A percentile compares a stretch with the other conserved stretches of the same genome.
These are phyloP conservation scores for Mergus octosetaceus DNA, from an alignment of 2,797 vertebrate species.

Conservation along the genomic window DNA sequence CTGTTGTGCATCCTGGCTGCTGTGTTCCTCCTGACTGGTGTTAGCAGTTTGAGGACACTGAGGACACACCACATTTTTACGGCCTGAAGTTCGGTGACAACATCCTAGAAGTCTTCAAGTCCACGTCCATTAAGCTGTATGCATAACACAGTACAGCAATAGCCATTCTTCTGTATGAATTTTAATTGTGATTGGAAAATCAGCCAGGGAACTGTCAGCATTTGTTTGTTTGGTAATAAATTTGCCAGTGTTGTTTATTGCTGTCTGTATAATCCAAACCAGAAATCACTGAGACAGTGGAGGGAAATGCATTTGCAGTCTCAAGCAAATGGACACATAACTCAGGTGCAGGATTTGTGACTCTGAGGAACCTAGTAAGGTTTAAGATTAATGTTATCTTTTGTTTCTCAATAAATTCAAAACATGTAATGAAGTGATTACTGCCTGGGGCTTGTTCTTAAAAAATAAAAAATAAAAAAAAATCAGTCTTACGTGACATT, in stretches of 20 bases:
- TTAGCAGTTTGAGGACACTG: background rate
- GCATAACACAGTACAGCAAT: background rate
- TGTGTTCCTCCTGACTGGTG: background rate
- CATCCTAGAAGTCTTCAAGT: background rate
- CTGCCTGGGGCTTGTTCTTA: background rate
- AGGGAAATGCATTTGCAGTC: background rate
- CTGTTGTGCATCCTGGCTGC: background rate
- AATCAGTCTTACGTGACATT: background rate
- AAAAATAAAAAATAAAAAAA: background rate
- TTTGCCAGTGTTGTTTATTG: background rate
- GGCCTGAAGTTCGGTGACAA: background rate
- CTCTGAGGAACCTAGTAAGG: background rate
- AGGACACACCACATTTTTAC: background rate
- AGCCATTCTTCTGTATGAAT: background rate
- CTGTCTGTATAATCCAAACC: background rate
- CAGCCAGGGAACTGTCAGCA: background rate
- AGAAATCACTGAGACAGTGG: background rate
- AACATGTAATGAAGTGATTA: background rate
- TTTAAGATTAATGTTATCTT: background rate
- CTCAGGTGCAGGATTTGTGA: background rate
- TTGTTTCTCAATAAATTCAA: background rate
- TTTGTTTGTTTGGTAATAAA: background rate
- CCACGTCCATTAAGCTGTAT: background rate
- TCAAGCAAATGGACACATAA: background rate
- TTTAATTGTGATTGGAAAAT: background rate